Evolutionary conservation across 2,888 invertebrate genomes (phyloP), one percentile per base, ranked within the genome.

Genomic region (Eutolmus rufibarbis): DNA sequence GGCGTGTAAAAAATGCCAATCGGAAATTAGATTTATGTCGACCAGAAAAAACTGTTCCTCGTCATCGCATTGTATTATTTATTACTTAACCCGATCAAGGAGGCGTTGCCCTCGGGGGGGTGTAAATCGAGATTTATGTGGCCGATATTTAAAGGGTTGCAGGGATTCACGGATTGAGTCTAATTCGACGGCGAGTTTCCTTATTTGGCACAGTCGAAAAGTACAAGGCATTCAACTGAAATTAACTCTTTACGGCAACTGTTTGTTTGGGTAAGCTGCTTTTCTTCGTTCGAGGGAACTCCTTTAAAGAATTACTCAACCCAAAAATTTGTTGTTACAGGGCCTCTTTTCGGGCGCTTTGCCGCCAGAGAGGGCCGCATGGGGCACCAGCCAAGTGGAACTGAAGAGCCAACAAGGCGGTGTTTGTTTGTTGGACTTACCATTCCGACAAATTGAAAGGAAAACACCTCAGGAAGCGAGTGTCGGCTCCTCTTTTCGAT

Each of bases 361-460:
- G 87, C 88, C 88, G 88, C 74, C 87, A 66, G 56, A 37, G 74
- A 23, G 23, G 46, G 86, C 82, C 82, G 87, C 82, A 88, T 81
- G 82, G 82, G 87, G 86, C 82, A 40, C 82, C 87, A 87, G 86
- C 77, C 81, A 74, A 88, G 86, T 87, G 87, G 86, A 87, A 88
- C 88, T 82, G 87, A 86, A 88, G 86, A 88, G 81, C 85, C 82
- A 84, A 84, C 57, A 84, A 74, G 16, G 34, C 82, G 51, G 9
- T 88, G 74, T 87, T 77, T 87, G 81, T 87, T 88, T 87, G 86
- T 87, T 87, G 85, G 86, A 34, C 56, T 88, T 88, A 87, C 85
- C 86, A 88, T 88, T 87, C 88, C 88, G 88, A 88, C 88, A 88
- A 88, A 88, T 88, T 88, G 88, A 88, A 88, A 88, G 82, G 87